Conservation (phyloP, 2,888 invertebrate genomes). For the Dicyrtoma fusca region DNA sequence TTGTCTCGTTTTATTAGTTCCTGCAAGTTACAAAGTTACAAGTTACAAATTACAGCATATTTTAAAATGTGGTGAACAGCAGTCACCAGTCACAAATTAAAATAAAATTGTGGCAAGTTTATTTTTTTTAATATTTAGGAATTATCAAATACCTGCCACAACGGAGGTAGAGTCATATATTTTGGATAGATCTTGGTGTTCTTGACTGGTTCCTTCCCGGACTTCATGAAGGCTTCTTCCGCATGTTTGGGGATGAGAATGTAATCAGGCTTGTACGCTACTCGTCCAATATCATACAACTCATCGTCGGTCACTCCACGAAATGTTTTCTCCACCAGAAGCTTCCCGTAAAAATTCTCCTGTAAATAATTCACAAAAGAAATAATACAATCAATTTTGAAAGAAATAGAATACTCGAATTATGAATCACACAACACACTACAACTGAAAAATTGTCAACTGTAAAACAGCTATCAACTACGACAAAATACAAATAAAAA, state of each 20-base stretch:
- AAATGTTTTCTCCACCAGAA: slow-evolving; percentile 32
- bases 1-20: slow-evolving; percentile 33
- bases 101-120: no score
- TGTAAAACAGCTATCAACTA: not conserved
- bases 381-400: no score
- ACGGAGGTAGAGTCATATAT: slow-evolving; percentile 25
- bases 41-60: not conserved
- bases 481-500: not conserved
- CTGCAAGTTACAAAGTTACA: slow-evolving; percentile 14
- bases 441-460: not conserved
- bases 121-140: no score
- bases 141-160: slow-evolving; percentile 38
- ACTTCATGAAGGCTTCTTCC: slow-evolving; percentile 41
- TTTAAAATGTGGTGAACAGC: no score
- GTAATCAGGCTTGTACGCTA: slow-evolving; percentile 43
- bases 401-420: no score
- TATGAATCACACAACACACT: no score
- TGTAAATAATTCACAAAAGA: slow-evolving; percentile 19
- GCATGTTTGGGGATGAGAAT: slow-evolving; percentile 48
- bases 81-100: no score
- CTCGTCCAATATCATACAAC: slow-evolving; percentile 44
- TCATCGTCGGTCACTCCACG: slow-evolving; percentile 14
- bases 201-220: slow-evolving; percentile 15
- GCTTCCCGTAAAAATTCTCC: slow-evolving; percentile 27
- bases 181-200: slow-evolving; percentile 19